Base-by-base conservation (phyloP, 2,797 vertebrate genomes). In the Taenioides sp. region DNA sequence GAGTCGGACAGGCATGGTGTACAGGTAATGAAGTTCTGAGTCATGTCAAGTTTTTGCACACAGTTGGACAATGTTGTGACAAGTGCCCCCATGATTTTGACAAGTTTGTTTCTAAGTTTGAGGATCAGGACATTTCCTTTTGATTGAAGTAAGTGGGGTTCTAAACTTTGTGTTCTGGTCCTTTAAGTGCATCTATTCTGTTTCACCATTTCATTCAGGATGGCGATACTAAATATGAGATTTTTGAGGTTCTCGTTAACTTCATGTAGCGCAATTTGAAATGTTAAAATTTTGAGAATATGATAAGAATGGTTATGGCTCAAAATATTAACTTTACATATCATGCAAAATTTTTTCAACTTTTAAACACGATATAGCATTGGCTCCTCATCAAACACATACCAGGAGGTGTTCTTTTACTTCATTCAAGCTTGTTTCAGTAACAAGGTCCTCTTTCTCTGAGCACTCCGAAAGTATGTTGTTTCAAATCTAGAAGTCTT, bases 1-100 rank as follows among this genome's bases (percentile, higher is more conserved):
- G 74, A 92, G 87, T 16, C 78, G 86, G 86, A 96, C 95, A 0
- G 95, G 95, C 78, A 94, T 94, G 93, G 70, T 79, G 68, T 94
- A 94, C 91, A 94, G 93, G 92, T 94, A 92, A 89, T 49, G 43
- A 57, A n/a, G n/a, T n/a, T n/a, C n/a, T 17, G 43, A 47, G 43
- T 16, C 40, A 43, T 43, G 40, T 18, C 20, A 57, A 22, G 22
- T 60, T 11, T 17, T 22, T 14, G 4, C 43, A 47, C 43, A 14
- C 0, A 11, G 10, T 40, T 31, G 40, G 57, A 40, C 10, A 3
- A 69, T 59, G 63, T 20, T 47, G 18, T 4, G 11, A 12, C 18
- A 54, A n/a, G 6, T 54, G 20, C 50, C n/a, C 50, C n/a, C 0
- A 54, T 54, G 50, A n/a, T 54, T 54, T 54, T 3, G 2, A 20